Evolutionary conservation across 2,113 vertebrate genomes (phyloP).

Genomic region (Caranx melampygus): DNA sequence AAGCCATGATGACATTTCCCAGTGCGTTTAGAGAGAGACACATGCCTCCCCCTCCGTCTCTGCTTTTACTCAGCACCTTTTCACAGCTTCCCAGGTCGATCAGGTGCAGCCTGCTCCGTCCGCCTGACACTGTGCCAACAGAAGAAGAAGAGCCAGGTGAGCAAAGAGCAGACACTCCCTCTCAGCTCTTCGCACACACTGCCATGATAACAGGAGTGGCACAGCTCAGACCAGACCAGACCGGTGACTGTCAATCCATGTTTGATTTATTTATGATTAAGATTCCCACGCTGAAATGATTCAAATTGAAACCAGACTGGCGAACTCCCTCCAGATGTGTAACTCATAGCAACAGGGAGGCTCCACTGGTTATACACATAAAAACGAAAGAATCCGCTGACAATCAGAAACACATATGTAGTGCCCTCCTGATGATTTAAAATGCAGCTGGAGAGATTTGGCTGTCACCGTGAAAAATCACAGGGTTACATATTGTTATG

Average conservation of each 20-base stretch:
- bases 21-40: slow-evolving; percentile 93
- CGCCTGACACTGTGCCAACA: slow-evolving; percentile 84
- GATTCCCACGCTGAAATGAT: slow-evolving; percentile 55
- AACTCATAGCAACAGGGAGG: slow-evolving; percentile 36
- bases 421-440: slow-evolving; percentile 24
- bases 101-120: slow-evolving; percentile 95
- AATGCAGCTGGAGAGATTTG: slow-evolving; percentile 23
- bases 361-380: slow-evolving; percentile 17
- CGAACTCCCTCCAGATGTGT: slow-evolving; percentile 46
- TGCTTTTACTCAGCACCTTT: slow-evolving; percentile 87
- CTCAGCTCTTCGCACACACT: slow-evolving; percentile 35
- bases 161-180: slow-evolving; percentile 49
- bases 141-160: slow-evolving; percentile 56
- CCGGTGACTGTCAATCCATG: slow-evolving; percentile 42
- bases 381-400: slow-evolving; percentile 20
- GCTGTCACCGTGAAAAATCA: slow-evolving; percentile 27
- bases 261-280: slow-evolving; percentile 73
- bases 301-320: slow-evolving; percentile 56
- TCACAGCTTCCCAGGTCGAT: slow-evolving; percentile 97
- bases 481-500: slow-evolving; percentile 28
- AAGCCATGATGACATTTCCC: slow-evolving; percentile 95
- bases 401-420: slow-evolving; percentile 18
- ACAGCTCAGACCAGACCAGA: slow-evolving; percentile 34
- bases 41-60: slow-evolving; percentile 88
- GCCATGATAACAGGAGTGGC: slow-evolving; percentile 43